Conservation (phyloP, 2,113 vertebrate species). For the Halcyon malimbica region DNA sequence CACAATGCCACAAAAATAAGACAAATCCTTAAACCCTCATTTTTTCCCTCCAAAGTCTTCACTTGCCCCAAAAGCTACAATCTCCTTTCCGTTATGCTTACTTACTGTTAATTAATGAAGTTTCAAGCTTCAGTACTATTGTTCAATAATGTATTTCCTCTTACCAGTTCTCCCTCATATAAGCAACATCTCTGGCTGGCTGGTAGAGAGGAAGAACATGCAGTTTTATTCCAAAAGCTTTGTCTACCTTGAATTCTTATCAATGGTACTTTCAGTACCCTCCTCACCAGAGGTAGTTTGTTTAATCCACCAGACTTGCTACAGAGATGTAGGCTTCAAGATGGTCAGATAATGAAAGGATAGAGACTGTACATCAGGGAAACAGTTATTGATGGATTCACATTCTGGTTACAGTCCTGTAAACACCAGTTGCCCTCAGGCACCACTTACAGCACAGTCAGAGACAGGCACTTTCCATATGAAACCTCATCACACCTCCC, state of each 20-base stretch:
- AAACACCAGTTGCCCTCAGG: background rate
- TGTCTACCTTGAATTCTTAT: background rate
- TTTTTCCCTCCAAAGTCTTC: background rate
- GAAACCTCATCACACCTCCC: background rate
- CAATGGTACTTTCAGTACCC: background rate
- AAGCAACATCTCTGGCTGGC: background rate
- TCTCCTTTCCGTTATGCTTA: background rate
- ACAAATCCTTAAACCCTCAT: background rate
- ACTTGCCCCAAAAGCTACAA: background rate
- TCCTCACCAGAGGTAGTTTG: background rate
- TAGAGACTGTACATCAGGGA: background rate
- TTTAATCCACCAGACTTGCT: background rate
- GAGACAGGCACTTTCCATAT: background rate
- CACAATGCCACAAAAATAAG: slow-evolving; percentile 13
- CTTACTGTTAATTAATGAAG: background rate
- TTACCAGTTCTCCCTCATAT: background rate
- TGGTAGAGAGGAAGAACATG: background rate
- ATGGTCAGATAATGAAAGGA: background rate
- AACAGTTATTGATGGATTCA: background rate
- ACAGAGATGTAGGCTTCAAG: background rate
- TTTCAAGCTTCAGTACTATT: background rate
- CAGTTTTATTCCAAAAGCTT: background rate
- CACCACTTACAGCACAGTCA: background rate
- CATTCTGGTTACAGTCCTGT: background rate
- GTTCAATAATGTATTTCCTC: background rate